These are phyloP conservation scores for Anthopleura xanthogrammica DNA, from an alignment of 92 coral and sea anemone species.

Conservation along the genomic window DNA sequence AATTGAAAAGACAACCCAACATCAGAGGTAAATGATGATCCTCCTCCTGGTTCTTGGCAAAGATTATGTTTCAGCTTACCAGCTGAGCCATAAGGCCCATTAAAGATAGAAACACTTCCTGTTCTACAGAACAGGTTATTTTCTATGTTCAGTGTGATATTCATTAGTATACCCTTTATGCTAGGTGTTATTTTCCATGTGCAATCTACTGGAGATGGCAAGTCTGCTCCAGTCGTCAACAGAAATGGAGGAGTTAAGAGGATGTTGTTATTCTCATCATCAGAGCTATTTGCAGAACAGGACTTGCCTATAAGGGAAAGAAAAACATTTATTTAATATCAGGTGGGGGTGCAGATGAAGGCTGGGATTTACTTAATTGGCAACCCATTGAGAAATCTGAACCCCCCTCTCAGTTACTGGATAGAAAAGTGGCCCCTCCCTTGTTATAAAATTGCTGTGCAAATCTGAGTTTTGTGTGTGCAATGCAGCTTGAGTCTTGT, in stretches of 20 bases:
- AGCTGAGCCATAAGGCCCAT: constrained; percentile 1
- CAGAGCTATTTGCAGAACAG: background rate
- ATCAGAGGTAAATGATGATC: background rate
- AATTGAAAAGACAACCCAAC: background rate
- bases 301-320: background rate
- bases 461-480: no score
- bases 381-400: no score
- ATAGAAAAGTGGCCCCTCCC: no score
- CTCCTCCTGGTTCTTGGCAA: background rate
- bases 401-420: no score
- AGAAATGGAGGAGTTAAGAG: background rate
- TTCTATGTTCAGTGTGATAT: background rate
- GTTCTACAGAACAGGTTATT: background rate
- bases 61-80: background rate
- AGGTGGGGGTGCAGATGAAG: no score
- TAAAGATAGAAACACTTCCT: background rate
- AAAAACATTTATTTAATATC: background rate
- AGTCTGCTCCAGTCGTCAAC: background rate
- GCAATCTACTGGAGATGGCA: background rate
- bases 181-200: background rate
- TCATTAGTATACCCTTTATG: background rate
- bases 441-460: no score
- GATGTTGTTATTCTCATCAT: constrained; percentile 1
- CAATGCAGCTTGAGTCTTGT: no score
- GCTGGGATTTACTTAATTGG: no score